phyloP scores from a whole-genome alignment of 2,113 vertebrate species.

The Benthochromis sp. region DNA sequence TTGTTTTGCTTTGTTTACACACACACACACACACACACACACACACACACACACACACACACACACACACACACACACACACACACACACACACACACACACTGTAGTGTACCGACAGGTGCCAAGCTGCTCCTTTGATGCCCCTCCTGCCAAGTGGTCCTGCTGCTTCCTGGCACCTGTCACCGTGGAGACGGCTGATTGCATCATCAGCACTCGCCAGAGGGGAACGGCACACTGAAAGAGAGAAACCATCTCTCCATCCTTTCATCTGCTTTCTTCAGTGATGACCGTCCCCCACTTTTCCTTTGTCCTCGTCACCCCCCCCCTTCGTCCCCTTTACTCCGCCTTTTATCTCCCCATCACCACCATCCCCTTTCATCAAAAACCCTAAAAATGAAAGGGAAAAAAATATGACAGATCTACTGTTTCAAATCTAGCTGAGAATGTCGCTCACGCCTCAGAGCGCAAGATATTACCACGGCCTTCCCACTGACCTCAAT shows the following conservation, averaged over 20 bases:
- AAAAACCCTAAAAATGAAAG: constrained; percentile 39
- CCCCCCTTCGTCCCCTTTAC: constrained; percentile 24
- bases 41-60: no score
- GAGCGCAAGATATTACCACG: constrained; percentile 45
- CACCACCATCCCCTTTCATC: constrained; percentile 46
- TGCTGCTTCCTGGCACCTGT: constrained; percentile 66
- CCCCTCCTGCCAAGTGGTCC: constrained; percentile 52
- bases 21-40: no score
- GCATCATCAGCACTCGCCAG: constrained; percentile 63
- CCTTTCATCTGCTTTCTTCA: constrained; percentile 58
- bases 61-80: no score
- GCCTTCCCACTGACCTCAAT: constrained; percentile 63
- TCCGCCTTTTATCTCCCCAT: constrained; percentile 58
- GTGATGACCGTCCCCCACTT: constrained; percentile 17
- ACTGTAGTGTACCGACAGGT: constrained; percentile 27
- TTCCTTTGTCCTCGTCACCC: constrained; percentile 35
- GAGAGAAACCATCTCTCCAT: constrained; percentile 52
- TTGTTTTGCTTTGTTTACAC: not conserved
- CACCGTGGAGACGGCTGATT: constrained; percentile 67
- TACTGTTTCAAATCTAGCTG: constrained; percentile 43
- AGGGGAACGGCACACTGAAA: constrained; percentile 50
- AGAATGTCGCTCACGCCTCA: constrained; percentile 50
- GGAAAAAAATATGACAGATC: constrained; percentile 33
- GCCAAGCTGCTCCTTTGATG: constrained; percentile 49
- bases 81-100: no score